Evolutionary conservation across 2,888 invertebrate species (phyloP).

Genomic region (Ornithoptera alexandrae): DNA sequence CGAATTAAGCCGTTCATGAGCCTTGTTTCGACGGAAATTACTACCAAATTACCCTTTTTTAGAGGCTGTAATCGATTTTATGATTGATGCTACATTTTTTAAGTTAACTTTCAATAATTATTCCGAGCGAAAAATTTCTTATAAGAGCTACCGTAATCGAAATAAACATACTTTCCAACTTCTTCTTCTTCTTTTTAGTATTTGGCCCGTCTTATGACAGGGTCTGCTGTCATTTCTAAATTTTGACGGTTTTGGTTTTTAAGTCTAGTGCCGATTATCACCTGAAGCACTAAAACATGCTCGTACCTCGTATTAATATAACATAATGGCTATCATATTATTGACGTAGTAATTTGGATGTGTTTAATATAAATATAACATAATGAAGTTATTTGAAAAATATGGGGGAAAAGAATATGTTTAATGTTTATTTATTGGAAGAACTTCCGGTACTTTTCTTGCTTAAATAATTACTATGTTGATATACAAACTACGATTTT

Average conservation of each 20-base stretch:
- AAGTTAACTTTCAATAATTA: constrained; percentile 14
- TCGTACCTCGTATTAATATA: background rate
- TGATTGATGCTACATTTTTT: background rate
- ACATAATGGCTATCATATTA: background rate
- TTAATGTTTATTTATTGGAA: too few relatives aligned
- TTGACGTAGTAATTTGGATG: background rate
- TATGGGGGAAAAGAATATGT: background rate
- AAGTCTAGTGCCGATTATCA: too few relatives aligned
- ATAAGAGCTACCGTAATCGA: constrained; percentile 9
- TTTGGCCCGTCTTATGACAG: too few relatives aligned
- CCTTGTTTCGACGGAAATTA: constrained; percentile 20
- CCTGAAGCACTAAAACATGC: too few relatives aligned
- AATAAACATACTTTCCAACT: constrained; percentile 7
- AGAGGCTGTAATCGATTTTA: constrained; percentile 9
- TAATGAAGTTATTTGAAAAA: background rate
- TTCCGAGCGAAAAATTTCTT: background rate
- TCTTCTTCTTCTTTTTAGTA: too few relatives aligned
- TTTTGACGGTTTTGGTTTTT: too few relatives aligned
- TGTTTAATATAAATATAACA: background rate
- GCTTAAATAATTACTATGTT: too few relatives aligned
- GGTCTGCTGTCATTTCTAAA: too few relatives aligned
- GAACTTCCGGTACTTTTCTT: too few relatives aligned
- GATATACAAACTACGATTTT: too few relatives aligned
- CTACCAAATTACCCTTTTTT: constrained; percentile 21
- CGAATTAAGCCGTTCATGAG: constrained; percentile 8